Conservation (phyloP, 2,888 invertebrate genomes). For the Cataglyphis livida region DNA sequence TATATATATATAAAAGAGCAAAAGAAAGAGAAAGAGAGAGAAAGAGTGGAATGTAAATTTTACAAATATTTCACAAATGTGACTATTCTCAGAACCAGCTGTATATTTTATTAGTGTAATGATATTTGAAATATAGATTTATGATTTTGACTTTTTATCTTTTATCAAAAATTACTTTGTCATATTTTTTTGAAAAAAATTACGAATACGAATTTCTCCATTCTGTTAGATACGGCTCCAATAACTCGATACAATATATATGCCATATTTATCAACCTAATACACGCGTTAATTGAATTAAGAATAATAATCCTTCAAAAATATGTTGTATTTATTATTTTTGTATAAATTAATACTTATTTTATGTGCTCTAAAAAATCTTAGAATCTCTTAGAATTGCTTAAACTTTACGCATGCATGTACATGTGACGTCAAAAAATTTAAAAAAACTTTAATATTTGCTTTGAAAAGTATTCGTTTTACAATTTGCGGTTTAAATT, state of each 20-base stretch:
- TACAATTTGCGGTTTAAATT: neutral
- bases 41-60: neutral
- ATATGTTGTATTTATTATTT: conserved; percentile 1
- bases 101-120: neutral
- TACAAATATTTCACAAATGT: neutral
- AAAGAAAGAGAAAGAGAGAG: neutral
- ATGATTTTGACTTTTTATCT: neutral
- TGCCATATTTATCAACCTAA: neutral
- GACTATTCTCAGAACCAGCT: neutral
- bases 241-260: neutral
- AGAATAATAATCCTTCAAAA: neutral
- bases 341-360: neutral
- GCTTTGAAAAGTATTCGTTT: neutral
- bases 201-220: neutral
- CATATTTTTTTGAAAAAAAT: neutral
- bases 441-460: neutral
- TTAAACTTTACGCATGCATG: neutral
- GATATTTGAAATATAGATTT: neutral
- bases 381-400: neutral
- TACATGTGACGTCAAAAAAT: neutral
- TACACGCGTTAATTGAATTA: neutral
- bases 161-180: neutral
- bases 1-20: neutral
- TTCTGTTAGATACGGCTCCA: neutral
- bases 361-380: neutral